Conservation (phyloP, 2,888 invertebrate genomes). For the Aromia moschata region DNA sequence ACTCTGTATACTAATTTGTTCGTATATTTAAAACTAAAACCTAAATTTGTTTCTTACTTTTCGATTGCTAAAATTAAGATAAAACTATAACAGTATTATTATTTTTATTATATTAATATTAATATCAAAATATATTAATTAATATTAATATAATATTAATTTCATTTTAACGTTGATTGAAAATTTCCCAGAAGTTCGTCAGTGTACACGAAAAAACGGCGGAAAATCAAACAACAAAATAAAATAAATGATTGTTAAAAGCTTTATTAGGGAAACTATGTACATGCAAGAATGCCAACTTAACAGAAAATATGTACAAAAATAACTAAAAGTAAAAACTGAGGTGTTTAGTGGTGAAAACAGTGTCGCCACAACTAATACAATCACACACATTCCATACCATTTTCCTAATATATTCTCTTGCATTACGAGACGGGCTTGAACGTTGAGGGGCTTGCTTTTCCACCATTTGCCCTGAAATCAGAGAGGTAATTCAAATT, state of each 20-base stretch:
- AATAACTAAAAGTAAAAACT: constrained; percentile 27
- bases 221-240: constrained; percentile 34
- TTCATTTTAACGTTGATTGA: too few relatives aligned
- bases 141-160: too few relatives aligned
- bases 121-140: too few relatives aligned
- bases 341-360: constrained; percentile 19
- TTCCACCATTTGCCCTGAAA: constrained; percentile 70
- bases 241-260: constrained; percentile 42
- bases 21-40: too few relatives aligned
- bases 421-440: constrained; percentile 69
- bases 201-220: too few relatives aligned
- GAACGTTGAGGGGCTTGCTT: constrained; percentile 67
- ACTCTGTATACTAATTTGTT: too few relatives aligned
- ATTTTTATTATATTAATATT: too few relatives aligned
- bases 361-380: constrained; percentile 21
- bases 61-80: too few relatives aligned
- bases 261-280: constrained; percentile 47
- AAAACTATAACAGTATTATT: too few relatives aligned
- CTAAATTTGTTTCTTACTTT: too few relatives aligned
- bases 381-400: constrained; percentile 52
- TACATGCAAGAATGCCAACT: constrained; percentile 46
- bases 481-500: too few relatives aligned
- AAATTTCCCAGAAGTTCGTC: too few relatives aligned
- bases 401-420: constrained; percentile 63
- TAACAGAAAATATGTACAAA: constrained; percentile 38